Base-by-base conservation (phyloP, 1,140 invertebrate genomes). In the Tyrophagus putrescentiae region DNA sequence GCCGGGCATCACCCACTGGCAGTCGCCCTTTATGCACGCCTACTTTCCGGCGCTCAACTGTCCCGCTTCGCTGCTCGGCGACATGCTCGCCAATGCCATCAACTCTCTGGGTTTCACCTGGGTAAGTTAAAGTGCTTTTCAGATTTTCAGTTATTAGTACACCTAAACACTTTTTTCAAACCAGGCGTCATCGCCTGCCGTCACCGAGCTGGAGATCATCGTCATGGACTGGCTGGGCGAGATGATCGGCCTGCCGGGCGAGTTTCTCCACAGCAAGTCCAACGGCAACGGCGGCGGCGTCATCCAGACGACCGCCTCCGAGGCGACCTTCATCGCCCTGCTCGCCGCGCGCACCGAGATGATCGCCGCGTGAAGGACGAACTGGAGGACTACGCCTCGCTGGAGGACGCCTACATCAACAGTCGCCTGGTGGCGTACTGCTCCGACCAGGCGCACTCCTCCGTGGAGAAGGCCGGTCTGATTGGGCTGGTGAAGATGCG, bases 141-240 rank as follows among this genome's bases (percentile, higher is more conserved):
- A 13, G n/a, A 39, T 13, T 39, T 39, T 39, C n/a, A 39, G 36
- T 39, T 9, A 48, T 48, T 39, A 39, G 21, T 39, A 39, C 13
- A 39, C 21, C 9, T 9, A 50, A 13, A 50, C 45, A 50, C 21
- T 9, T 50, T n/a, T 39, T 50, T 23, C 21, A 54, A 18, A 6
- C 7, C 18, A 57, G 56, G 87, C 88, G 44, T 79, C 87, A 21
- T 88, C 86, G 69, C 93, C 94, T 0, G 87, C 87, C 0, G 93
- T 86, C 66, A 97, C 94, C 0, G 94, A 97, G 73, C 76, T 97
- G 1, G 93, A 98, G 76, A 85, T 94, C 18, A 76, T 89, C 0
- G 84, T 90, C 45, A 84, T 94, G 82, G 88, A 98, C 70, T 98
- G 93, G 94, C 71, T 97, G 21, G 89, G 83, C 1, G 90, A 94